Conservation (phyloP, 2,113 vertebrate species). For the Vombatus ursinus region DNA sequence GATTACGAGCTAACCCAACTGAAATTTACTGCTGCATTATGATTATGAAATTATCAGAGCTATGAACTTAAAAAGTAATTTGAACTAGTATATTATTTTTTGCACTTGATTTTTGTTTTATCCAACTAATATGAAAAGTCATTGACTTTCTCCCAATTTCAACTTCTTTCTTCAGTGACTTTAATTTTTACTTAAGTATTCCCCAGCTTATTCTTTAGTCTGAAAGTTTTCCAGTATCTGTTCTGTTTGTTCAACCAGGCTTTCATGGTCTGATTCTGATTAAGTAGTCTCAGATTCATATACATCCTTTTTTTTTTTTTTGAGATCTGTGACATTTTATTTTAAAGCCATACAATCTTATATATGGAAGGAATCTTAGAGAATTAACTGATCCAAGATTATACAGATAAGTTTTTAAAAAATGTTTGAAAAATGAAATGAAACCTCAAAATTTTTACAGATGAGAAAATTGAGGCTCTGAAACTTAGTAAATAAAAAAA, state of each 20-base stretch:
- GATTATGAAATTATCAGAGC: neutral
- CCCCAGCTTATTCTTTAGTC: neutral
- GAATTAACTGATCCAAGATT: neutral
- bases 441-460: neutral
- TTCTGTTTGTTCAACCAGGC: neutral
- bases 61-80: slow-evolving; percentile 14
- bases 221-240: neutral
- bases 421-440: neutral
- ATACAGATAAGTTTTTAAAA: neutral
- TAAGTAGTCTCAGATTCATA: neutral
- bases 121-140: neutral
- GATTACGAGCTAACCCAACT: neutral
- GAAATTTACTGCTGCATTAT: neutral
- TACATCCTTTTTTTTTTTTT: neutral
- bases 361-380: neutral
- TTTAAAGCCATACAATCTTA: neutral
- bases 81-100: neutral
- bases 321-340: neutral
- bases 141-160: neutral
- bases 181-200: neutral
- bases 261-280: neutral
- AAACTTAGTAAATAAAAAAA: neutral
- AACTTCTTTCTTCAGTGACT: neutral
- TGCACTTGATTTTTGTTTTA: neutral
- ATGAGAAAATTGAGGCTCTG: neutral